A percentile compares a stretch with the other conserved stretches of the same genome.
Evolutionary conservation across 2,113 vertebrate genomes (phyloP).

Genomic region (Elanus axillaris): DNA sequence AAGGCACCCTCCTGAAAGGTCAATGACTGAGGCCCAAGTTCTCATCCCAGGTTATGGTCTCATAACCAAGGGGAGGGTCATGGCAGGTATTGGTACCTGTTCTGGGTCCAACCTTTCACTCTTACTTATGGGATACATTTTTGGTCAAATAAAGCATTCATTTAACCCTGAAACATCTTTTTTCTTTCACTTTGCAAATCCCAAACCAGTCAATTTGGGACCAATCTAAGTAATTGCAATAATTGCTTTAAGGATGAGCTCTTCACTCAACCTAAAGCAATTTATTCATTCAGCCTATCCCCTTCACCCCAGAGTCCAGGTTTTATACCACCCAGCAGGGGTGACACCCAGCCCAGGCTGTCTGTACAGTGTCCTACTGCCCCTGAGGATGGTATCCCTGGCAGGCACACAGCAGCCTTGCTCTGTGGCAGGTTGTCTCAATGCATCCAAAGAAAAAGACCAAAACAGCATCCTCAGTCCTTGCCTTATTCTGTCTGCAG

Average conservation of each 20-base stretch:
- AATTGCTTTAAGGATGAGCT: constrained; percentile 25
- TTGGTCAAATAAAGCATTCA: background rate
- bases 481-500: background rate
- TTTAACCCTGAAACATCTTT: background rate
- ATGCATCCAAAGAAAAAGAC: background rate
- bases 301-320: background rate
- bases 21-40: accelerated
- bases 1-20: background rate
- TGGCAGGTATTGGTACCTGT: background rate
- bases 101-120: background rate
- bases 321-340: background rate
- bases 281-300: background rate
- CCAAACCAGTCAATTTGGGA: background rate
- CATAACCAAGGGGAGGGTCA: background rate
- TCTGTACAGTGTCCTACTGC: background rate
- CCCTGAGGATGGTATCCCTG: background rate
- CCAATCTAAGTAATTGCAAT: background rate
- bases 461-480: background rate
- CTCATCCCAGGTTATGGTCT: background rate
- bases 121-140: background rate
- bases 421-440: background rate
- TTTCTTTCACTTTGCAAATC: background rate
- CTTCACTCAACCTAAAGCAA: background rate
- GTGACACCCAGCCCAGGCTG: background rate
- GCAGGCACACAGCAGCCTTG: background rate